Percentiles rank a stretch among this genome's conserved stretches.
These are phyloP conservation scores for Ophioderma brevispina DNA, from an alignment of 35 echinoderm and acorn worm genomes.

Conservation along the genomic window DNA sequence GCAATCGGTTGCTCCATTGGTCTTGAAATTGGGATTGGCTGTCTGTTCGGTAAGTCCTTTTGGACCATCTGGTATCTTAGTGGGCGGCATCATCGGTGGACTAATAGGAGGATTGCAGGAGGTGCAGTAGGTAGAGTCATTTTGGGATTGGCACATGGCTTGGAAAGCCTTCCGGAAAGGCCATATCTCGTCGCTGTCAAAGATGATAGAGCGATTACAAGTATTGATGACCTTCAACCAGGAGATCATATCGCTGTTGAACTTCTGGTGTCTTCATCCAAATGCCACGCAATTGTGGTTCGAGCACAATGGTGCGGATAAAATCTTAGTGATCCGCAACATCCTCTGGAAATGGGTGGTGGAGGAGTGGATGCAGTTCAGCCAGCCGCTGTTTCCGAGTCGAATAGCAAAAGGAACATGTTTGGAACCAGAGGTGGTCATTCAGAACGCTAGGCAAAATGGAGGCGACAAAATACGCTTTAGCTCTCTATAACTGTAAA, in stretches of 20 bases:
- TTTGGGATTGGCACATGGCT: neutral
- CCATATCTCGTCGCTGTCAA: neutral
- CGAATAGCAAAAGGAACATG: neutral
- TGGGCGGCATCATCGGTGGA: slow-evolving; percentile 14
- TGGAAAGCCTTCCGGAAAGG: neutral
- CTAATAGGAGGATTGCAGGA: neutral
- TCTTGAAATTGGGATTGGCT: neutral
- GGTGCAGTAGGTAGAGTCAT: neutral
- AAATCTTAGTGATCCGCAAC: slow-evolving; percentile 23
- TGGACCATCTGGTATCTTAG: neutral
- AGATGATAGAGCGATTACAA: neutral
- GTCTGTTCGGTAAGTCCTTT: neutral
- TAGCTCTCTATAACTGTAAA: slow-evolving; percentile 49
- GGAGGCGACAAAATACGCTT: slow-evolving; percentile 12
- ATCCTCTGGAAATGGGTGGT: slow-evolving; percentile 39
- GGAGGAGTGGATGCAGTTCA: slow-evolving; percentile 20
- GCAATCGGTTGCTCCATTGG: neutral
- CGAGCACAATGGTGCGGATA: neutral
- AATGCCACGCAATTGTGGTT: slow-evolving; percentile 57
- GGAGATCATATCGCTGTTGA: slow-evolving; percentile 56
- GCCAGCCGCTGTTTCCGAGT: neutral
- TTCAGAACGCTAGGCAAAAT: slow-evolving; percentile 1
- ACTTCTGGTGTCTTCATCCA: neutral
- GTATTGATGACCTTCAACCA: neutral
- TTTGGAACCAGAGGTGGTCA: slow-evolving; percentile 1